Conservation (phyloP, 2,797 vertebrate species). For the Eulemur albifrons region DNA sequence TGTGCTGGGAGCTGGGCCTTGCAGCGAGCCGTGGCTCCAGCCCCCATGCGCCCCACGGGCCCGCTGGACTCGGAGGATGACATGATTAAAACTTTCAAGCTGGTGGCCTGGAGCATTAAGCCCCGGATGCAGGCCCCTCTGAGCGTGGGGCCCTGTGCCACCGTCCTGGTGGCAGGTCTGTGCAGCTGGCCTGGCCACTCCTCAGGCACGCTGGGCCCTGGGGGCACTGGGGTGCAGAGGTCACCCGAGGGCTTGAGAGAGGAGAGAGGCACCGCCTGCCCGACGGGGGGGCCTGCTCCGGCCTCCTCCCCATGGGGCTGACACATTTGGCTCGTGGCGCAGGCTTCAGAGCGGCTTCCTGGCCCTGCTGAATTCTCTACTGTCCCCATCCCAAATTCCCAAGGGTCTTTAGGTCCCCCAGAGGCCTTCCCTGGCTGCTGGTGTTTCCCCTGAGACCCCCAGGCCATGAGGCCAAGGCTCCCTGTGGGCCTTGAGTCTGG, state of each 20-base stretch:
- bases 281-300: background rate
- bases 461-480: accelerated
- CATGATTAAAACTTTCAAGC: accelerated
- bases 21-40: background rate
- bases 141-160: background rate
- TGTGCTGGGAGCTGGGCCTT: accelerated
- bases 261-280: background rate
- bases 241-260: background rate
- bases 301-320: accelerated
- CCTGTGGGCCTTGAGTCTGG: background rate
- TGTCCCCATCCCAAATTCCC: background rate
- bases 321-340: accelerated
- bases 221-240: background rate
- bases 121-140: accelerated
- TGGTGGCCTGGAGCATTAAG: accelerated
- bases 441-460: background rate
- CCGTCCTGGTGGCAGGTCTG: background rate
- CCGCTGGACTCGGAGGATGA: background rate
- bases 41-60: accelerated
- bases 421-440: background rate
- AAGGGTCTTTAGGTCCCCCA: background rate
- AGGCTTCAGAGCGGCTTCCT: background rate
- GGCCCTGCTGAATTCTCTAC: too few relatives aligned
- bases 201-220: background rate
- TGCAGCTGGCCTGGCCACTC: accelerated